Evolutionary conservation across 2,113 vertebrate genomes (phyloP), one percentile per base, ranked within the genome.

Genomic region (Chamaetylas fuelleborni): DNA sequence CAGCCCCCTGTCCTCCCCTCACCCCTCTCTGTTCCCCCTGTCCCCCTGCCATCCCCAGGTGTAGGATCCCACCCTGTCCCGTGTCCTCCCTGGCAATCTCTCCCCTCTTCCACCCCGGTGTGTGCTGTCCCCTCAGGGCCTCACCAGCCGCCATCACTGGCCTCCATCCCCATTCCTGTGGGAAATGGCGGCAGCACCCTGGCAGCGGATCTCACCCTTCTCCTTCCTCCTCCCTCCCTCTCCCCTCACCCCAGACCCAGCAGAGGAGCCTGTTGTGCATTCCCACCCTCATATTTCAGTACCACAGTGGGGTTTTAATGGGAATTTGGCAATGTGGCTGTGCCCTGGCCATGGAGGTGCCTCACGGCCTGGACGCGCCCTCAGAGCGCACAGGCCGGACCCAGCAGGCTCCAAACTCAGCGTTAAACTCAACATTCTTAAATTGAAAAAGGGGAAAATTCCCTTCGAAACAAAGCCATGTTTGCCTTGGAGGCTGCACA

Each of bases 301-400:
- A 14, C 12, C 57, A 33, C 19, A 2, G 4, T 0, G 3, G 6
- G 18, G 5, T 29, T 43, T 60, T 13, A 3, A 4, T 2, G 66
- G n/a, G 12, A 31, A 40, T 89, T 17, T 28, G 54, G n/a, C 0
- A 0, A 14, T 18, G 9, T 29, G 23, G 13, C 36, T 24, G 38
- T 12, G 53, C 24, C 5, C 13, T 6, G 56, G 33, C 70, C 4
- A 2, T 1, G 8, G 22, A 23, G 64, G 45, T 2, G 2, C 15
- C 54, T 65, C 47, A 77, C 0, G 33, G 84, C 47, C 84, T 61
- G 47, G 38, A 45, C 0, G 9, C 0, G 2, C 33, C 47, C 78
- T 67, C 78, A 12, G 48, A 26, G 20, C 0, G 0, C 19, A 1
- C n/a, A 31, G 42, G n/a, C 64, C 24, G 0, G 28, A n/a, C 7